phyloP scores from a whole-genome alignment of 2,113 vertebrate species.

The Hippopotamus amphibius region DNA sequence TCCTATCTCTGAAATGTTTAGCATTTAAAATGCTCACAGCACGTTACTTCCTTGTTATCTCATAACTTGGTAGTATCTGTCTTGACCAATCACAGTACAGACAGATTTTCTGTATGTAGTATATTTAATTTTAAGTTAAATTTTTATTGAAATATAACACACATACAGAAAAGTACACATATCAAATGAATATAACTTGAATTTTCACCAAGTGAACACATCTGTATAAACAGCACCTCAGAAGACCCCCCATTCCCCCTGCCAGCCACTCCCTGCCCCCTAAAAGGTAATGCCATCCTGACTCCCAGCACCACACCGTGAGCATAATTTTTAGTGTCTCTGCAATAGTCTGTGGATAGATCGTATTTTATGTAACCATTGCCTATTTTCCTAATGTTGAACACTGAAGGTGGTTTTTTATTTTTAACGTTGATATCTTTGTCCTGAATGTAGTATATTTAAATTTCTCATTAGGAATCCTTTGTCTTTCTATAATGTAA shows the following conservation, averaged over 20 bases:
- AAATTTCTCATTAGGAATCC: constrained; percentile 21
- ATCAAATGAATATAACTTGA: neutral
- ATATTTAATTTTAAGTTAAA: neutral
- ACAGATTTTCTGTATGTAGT: neutral
- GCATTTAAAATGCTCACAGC: neutral
- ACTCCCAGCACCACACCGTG: neutral
- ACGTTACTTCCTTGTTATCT: neutral
- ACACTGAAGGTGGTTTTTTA: neutral
- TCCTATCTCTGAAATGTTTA: neutral
- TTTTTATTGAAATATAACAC: neutral
- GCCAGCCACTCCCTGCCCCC: neutral
- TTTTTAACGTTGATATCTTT: neutral
- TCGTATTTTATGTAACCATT: too few relatives aligned
- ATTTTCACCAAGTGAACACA: neutral
- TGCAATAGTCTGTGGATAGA: neutral
- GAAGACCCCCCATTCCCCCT: neutral
- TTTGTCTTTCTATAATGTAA: constrained; percentile 26
- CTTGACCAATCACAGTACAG: neutral
- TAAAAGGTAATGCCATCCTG: neutral
- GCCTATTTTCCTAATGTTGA: too few relatives aligned
- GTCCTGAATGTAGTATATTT: neutral
- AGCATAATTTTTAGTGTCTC: neutral
- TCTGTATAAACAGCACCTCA: neutral
- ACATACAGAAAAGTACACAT: neutral
- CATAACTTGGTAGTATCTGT: neutral